These are phyloP conservation scores for Rutilus rutilus DNA, from an alignment of 2,113 vertebrate genomes.

Conservation along the genomic window DNA sequence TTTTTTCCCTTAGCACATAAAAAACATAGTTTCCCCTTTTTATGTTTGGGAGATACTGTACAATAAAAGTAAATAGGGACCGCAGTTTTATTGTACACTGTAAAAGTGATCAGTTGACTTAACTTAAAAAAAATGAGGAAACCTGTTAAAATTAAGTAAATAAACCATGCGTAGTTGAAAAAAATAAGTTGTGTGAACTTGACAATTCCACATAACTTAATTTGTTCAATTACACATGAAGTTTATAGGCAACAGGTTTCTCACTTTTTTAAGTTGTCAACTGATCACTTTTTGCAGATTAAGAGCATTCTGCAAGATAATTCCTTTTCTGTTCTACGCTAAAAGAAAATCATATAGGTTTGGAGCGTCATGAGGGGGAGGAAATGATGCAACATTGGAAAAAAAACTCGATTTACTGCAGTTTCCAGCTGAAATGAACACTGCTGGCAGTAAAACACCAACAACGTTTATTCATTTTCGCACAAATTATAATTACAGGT, in stretches of 20 bases:
- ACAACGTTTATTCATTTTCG: neutral
- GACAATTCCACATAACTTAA: no score
- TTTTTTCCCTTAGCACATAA: neutral
- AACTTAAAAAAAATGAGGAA: no score
- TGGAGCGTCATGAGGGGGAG: neutral
- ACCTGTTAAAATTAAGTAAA: no score
- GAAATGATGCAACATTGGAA: neutral
- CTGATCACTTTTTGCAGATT: no score
- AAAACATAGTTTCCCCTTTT: neutral
- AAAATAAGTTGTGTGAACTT: no score
- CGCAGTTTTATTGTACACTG: no score
- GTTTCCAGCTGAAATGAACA: neutral
- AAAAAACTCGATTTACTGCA: no score
- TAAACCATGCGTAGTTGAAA: no score
- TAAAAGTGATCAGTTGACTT: no score
- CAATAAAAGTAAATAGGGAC: neutral
- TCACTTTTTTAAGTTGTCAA: no score
- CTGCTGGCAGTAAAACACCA: neutral
- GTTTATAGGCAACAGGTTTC: no score
- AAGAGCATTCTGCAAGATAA: neutral
- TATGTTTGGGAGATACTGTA: neutral
- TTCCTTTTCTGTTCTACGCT: neutral
- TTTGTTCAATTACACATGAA: no score
- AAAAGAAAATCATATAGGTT: neutral
- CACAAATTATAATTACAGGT: neutral